Base-by-base conservation (phyloP, 2,797 vertebrate genomes). In the Chaetophractus vellerosus region DNA sequence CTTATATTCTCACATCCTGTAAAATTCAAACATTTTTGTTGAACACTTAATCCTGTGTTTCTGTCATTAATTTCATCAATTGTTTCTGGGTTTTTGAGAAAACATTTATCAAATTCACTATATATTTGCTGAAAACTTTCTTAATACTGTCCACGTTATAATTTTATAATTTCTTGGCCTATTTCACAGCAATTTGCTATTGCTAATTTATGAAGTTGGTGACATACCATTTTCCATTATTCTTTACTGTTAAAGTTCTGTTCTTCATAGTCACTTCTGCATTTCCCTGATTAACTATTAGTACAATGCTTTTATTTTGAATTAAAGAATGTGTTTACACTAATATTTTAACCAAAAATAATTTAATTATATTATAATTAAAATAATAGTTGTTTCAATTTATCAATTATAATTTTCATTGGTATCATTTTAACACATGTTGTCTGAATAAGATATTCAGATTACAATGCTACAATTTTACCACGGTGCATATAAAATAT, bases 1-100 rank as follows among this genome's bases (percentile, higher is more conserved):
- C 69, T 69, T 76, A 52, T 6, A 91, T 52, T 5, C 18, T 76
- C 11, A 82, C 12, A 50, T 68, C 8, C 28, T 69, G 5, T 52
- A 82, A 91, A 88, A 45, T 76, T 81, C 52, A 45, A 91, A 76
- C 10, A 74, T n/a, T 57, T 79, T 66, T 78, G 50, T 82, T 82
- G 19, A 81, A 12, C 18, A 45, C 28, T 81, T 61, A 80, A 84
- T 90, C 74, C 24, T 14, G 14, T 48, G 1, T 74, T 71, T 87
- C 26, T 12, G 11, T 86, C 9, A 45, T 6, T 80, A 55, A 79
- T 85, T 55, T 72, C 14, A 48, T 76, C 11, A 80, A 86, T 64
- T 64, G 15, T 68, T 81, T 45, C 74, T 81, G 80, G 2, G 52
- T 12, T 90, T 79, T 23, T 9, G 52, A 50, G 15, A 50, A 4